Evolutionary conservation across 2,113 vertebrate species (phyloP), one percentile per base, ranked within the genome.

Genomic region (Ahaetulla prasina): DNA sequence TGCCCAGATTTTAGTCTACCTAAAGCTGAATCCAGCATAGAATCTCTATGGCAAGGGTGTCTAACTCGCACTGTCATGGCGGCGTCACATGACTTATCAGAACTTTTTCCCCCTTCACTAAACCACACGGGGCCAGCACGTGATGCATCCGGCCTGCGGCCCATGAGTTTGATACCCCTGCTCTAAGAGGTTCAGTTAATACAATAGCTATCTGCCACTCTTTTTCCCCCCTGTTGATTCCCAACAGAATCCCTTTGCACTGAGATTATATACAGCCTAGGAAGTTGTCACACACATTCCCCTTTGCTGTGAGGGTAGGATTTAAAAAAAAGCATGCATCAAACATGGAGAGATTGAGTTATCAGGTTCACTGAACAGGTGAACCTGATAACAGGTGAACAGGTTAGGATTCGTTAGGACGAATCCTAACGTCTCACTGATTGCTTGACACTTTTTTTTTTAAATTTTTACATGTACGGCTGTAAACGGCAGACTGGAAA

Each of bases 401-500:
- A n/a, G n/a, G n/a, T n/a, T n/a, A n/a, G n/a, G n/a, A n/a, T n/a
- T n/a, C n/a, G 20, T 88, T 43, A 84, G 53, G 89, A 3, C 68
- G 91, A 93, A 49, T 0, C 1, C 16, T 0, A 85, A 30, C 1
- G 84, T 49, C 52, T 49, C 54, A 12, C 80, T 91, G 14, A 1
- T 92, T 68, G n/a, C 35, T 49, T 94, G 53, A 96, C 50, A n/a
- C 85, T 87, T 92, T 91, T 30, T 88, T 53, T 84, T 45, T 22
- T 7, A n/a, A n/a, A 50, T 16, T 85, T 39, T 63, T 63, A 7
- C 1, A 0, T 47, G 30, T 74, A 88, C 94, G 45, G 84, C 57
- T 95, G 89, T 93, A 93, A 96, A 91, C 88, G 97, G 97, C 2
- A n/a, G 90, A 90, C 92, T 93, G 89, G 91, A 96, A 49, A 93